Conservation (phyloP, 2,113 vertebrate species). For the Austrofundulus limnaeus region DNA sequence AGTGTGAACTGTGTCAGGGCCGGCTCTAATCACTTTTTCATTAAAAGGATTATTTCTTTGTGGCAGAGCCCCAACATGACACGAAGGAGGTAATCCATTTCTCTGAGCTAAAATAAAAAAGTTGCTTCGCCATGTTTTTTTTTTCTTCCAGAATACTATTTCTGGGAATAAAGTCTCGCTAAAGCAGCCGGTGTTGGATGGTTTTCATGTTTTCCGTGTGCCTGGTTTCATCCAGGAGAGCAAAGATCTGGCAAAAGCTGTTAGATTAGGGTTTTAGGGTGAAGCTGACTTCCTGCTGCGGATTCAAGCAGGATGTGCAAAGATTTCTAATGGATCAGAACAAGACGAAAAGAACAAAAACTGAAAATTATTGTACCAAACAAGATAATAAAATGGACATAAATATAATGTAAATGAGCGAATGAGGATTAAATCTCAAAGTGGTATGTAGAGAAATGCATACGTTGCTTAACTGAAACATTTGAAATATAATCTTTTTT, state of each 20-base stretch:
- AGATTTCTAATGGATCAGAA: not conserved
- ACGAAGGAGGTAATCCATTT: conserved; percentile 52
- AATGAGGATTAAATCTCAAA: too few species aligned
- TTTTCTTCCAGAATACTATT: conserved; percentile 27
- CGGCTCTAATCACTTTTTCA: conserved; percentile 41
- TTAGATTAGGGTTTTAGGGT: conserved; percentile 15
- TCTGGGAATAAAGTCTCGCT: conserved; percentile 16
- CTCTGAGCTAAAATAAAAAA: conserved; percentile 37
- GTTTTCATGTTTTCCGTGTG: not conserved
- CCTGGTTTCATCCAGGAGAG: not conserved
- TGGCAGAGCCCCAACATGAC: conserved; percentile 41
- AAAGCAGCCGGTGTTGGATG: conserved; percentile 1
- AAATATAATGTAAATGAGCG: too few species aligned
- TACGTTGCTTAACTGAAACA: too few species aligned
- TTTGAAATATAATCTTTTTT: too few species aligned
- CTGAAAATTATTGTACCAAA: too few species aligned
- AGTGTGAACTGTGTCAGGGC: conserved; percentile 33
- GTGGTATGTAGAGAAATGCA: too few species aligned
- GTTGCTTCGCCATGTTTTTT: conserved; percentile 30
- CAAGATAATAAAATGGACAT: too few species aligned
- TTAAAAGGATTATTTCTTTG: conserved; percentile 65
- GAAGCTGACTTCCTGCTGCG: not conserved
- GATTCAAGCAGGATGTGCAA: not conserved
- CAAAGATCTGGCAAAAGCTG: conserved; percentile 1
- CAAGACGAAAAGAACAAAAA: not conserved